Percentiles rank a stretch among this genome's conserved stretches.
These are phyloP conservation scores for Polia nebulosa DNA, from an alignment of 2,888 invertebrate species.

Conservation along the genomic window DNA sequence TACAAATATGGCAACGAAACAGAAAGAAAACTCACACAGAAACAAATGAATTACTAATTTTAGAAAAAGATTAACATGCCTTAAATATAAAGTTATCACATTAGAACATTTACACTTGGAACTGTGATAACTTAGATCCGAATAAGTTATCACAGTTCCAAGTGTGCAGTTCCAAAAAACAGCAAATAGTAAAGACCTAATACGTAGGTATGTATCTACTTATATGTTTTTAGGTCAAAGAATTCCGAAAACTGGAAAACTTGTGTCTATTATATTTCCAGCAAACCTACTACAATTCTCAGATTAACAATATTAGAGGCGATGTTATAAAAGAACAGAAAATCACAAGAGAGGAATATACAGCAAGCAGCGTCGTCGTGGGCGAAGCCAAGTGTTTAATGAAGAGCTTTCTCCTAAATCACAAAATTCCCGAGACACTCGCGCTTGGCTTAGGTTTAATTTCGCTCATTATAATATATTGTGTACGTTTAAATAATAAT, in stretches of 20 bases:
- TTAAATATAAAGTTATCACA: too few species aligned
- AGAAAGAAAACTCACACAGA: too few species aligned
- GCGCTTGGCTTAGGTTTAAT: conserved; percentile 48
- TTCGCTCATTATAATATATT: conserved; percentile 49
- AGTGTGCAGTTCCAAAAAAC: too few species aligned
- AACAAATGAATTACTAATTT: too few species aligned
- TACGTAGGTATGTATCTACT: too few species aligned
- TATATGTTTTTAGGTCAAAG: not conserved
- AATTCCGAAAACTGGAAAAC: not conserved
- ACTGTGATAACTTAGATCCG: too few species aligned
- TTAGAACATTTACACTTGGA: too few species aligned
- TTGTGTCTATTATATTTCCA: not conserved
- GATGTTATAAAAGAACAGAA: conserved; percentile 5
- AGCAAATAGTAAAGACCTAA: too few species aligned
- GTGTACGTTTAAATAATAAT: conserved; percentile 36
- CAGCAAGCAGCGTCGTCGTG: conserved; percentile 5
- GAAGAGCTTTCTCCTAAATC: conserved; percentile 45
- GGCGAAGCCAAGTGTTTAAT: conserved; percentile 29
- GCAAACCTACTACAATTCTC: not conserved
- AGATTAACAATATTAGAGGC: conserved; percentile 1
- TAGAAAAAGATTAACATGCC: too few species aligned
- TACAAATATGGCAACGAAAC: too few species aligned
- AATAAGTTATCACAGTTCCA: too few species aligned
- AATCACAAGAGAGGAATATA: conserved; percentile 16
- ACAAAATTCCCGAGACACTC: conserved; percentile 39